Base-by-base conservation (phyloP, 2,113 vertebrate species). In the Triplophysa rosa region DNA sequence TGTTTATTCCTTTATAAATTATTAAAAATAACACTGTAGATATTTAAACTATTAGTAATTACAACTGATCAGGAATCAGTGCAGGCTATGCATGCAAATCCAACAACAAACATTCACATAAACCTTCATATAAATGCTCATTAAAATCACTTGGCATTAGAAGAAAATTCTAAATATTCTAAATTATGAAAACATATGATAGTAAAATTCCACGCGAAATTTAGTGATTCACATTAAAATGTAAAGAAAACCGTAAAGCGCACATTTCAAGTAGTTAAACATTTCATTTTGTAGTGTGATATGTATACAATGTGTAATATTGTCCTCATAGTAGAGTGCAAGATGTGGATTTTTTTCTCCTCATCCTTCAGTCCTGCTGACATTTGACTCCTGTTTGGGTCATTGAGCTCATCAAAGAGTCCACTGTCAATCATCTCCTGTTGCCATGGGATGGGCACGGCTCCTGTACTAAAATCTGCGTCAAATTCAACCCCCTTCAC, bases 391-490 rank as follows among this genome's bases (percentile, higher is more conserved):
- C 91, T 89, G 83, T 81, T 80, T 40, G 85, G 90, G 61, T 92
- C 82, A 16, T 93, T 96, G 40, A 95, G 87, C 78, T 97, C 93
- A 0, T 94, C 94, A 81, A 95, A 98, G n/a, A 96, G 86, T 68
- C 94, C 94, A 0, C 88, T 95, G 85, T 96, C 93, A 40, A 96
- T 93, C 59, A 96, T 94, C 87, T 96, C 96, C 77, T 94, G 92
- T 89, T 95, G 95, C n/a, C n/a, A n/a, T n/a, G n/a, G 81, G 63
- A 92, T 88, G 21, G 95, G 68, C 33, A 96, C 89, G 0, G 95
- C 94, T 6, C 95, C 95, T 0, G 95, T 95, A 0, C 93, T 91
- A 90, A 96, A 96, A 84, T 87, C 93, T 70, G 89, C 86, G 58
- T 94, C 89, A 66, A 97, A 92, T 62, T 90, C 89, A 8, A 94